Evolutionary conservation across 2,113 vertebrate genomes (phyloP), one percentile per base, ranked within the genome.

Genomic region (Macrotus californicus): DNA sequence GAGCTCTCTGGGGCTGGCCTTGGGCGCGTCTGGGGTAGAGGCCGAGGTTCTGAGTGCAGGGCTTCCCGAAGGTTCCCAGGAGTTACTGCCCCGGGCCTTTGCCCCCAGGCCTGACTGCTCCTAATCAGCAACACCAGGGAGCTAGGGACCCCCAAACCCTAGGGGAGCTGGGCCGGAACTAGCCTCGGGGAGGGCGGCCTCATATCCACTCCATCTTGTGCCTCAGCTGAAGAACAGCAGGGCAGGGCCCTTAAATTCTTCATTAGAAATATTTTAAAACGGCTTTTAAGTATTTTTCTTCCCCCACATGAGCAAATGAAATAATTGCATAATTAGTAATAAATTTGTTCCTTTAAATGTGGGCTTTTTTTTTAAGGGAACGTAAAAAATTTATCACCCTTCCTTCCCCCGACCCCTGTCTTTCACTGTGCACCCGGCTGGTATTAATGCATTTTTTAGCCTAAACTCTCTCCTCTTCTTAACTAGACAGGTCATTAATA

Each of bases 401-500:
- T 84, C 96, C 97, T 97, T 94, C n/a, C 72, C 43, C 31, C 64
- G 59, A 94, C 95, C 96, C 91, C 70, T 72, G 93, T 84, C 94
- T 97, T 94, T 92, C 95, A 16, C 79, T 84, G 4, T 93, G 87
- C 14, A 69, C 93, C 59, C 18, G 21, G 61, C 92, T 95, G 96
- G 94, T 95, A 98, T 98, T 97, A 97, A 98, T 98, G 97, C 95
- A 18, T 93, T 96, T 98, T 91, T 91, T 96, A 98, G 91, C 97
- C 95, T 36, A 21, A 66, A 79, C 91, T 95, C 95, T 95, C 97
- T 95, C 97, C 95, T 97, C 96, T 96, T 98, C 95, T 97, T 97
- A 98, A 97, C 96, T 80, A 96, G 98, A 97, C 98, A 98, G 98
- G 95, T 97, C 97, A 97, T 98, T 98, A 97, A 98, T 95, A 98